Base-by-base conservation (phyloP, 2,113 vertebrate genomes). In the Pelusios castaneus region DNA sequence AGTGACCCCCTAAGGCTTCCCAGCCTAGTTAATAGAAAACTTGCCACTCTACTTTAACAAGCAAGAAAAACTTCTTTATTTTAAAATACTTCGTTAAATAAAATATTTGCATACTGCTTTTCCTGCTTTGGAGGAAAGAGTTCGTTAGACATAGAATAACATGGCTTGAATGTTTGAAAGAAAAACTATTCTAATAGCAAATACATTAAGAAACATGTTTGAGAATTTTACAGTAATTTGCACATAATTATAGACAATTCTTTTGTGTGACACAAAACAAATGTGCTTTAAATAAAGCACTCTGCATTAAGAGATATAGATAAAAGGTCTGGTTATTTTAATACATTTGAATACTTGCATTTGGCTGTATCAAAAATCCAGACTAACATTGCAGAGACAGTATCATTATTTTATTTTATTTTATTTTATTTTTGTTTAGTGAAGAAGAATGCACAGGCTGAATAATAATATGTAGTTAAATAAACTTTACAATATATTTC, bases 21-120 rank as follows among this genome's bases (percentile, higher is more conserved):
- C 82, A 95, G 94, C 73, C 83, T 95, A 80, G 92, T 97, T 97
- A 97, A 98, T 78, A 95, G 92, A 97, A 97, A 97, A 90, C 83
- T 96, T 96, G 86, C 95, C 96, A 90, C 95, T 91, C 95, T 95
- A 89, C 85, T 97, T 97, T 95, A 96, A 96, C 94, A 97, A 87
- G 90, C 14, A 90, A 96, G 91, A 96, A 97, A 94, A 95, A 95
- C n/a, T 70, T 83, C 76, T 87, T 25, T 83, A 34, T 5, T 25
- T 38, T 77, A 94, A 85, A 90, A 94, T 90, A 2, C 34, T 90
- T 4, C 82, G 67, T 94, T 90, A 91, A 94, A 92, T 67, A 90
- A 96, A 96, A 73, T 58, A 34, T 24, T n/a, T 85, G 80, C 11
- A 21, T 91, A 24, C 34, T 90, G 67, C 80, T 25, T 89, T 95